Percentiles rank a stretch among this genome's conserved stretches.
Conservation (phyloP, 2,113 vertebrate genomes). For the Hemiscyllium ocellatum region DNA sequence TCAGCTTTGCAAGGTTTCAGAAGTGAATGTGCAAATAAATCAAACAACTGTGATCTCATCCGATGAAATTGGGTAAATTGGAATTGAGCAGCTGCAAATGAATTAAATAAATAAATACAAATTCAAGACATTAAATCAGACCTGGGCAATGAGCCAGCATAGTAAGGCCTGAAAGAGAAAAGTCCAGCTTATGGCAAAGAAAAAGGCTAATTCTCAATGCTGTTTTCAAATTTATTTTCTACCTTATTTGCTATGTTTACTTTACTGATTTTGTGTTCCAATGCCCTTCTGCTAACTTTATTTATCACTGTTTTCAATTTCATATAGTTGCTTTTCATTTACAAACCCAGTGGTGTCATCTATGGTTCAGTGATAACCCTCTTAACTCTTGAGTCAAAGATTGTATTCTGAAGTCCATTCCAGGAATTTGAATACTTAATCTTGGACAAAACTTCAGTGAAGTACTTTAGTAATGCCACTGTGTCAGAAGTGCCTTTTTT, state of each 20-base stretch:
- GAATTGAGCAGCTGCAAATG: background rate
- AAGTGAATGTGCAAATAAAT: background rate
- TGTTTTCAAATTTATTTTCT: background rate
- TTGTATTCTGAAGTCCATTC: background rate
- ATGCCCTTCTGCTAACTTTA: background rate
- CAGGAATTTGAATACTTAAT: background rate
- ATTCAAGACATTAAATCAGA: background rate
- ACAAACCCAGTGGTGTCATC: background rate
- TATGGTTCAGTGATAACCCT: background rate
- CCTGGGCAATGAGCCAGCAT: background rate
- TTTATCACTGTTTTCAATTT: background rate
- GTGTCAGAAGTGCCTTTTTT: background rate
- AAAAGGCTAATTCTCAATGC: background rate
- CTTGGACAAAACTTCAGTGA: background rate
- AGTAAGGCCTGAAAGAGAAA: background rate
- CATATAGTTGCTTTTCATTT: background rate
- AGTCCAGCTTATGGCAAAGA: background rate
- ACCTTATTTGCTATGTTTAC: background rate
- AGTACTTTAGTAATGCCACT: background rate
- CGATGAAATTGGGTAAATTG: background rate
- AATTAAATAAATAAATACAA: background rate
- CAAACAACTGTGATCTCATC: background rate
- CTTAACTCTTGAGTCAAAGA: background rate
- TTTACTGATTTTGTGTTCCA: background rate
- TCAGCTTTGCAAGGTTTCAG: background rate